phyloP scores from a whole-genome alignment of 2,797 vertebrate genomes.

The Spatula versicolor region DNA sequence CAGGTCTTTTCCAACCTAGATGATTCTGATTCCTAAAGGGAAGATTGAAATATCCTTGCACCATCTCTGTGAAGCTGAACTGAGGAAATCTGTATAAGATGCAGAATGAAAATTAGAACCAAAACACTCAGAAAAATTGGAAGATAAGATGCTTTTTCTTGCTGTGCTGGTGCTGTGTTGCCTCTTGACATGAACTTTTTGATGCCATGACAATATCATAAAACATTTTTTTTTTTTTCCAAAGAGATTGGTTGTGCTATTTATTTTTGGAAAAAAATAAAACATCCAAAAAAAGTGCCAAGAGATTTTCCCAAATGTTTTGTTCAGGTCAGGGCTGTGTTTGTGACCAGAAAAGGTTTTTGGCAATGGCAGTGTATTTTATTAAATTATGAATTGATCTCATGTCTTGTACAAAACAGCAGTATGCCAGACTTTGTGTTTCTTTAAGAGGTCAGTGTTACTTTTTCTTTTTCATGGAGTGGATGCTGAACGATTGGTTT shows the following conservation, averaged over 20 bases:
- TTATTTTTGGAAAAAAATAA: not conserved
- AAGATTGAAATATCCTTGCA: not conserved
- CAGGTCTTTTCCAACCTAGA: too few species aligned
- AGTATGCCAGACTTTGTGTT: not conserved
- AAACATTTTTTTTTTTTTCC: not conserved
- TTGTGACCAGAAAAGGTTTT: not conserved
- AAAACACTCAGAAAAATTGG: not conserved
- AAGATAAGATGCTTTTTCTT: not conserved
- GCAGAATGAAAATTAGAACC: not conserved
- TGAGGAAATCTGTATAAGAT: not conserved
- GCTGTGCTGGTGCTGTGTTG: not conserved
- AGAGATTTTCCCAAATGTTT: not conserved
- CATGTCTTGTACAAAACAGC: not conserved
- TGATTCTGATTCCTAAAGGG: not conserved
- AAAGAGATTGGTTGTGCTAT: not conserved
- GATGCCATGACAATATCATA: not conserved
- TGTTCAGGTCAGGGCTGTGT: not conserved
- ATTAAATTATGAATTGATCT: constrained; percentile 49
- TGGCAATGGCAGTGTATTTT: constrained; percentile 26
- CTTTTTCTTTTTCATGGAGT: constrained; percentile 6
- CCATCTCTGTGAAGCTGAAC: not conserved
- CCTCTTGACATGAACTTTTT: not conserved
- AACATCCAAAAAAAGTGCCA: not conserved
- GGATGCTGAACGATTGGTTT: constrained; percentile 32
- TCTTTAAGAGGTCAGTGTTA: not conserved